phyloP scores from a whole-genome alignment of 2,113 vertebrate genomes.

The Trogon surrucura region DNA sequence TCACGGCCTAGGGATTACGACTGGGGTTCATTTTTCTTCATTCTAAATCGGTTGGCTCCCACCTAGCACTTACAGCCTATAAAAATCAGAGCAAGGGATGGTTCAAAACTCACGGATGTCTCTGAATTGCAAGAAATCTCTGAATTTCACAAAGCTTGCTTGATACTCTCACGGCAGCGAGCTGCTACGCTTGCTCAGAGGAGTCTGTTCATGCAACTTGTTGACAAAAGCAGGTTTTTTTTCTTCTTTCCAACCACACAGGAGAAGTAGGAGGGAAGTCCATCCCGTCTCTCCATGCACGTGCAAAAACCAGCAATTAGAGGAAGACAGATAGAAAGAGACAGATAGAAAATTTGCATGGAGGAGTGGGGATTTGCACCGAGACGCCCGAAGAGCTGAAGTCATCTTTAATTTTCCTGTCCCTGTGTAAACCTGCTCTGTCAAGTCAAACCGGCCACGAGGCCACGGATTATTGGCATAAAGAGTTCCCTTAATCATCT shows the following conservation, averaged over 20 bases:
- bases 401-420: conserved; percentile 29
- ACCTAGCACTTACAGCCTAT: background rate
- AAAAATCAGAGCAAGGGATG: background rate
- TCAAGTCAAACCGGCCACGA: background rate
- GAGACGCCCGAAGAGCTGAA: background rate
- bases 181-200: background rate
- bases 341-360: background rate
- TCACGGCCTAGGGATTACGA: background rate
- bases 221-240: background rate
- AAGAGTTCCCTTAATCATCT: background rate
- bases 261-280: background rate
- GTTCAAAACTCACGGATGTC: background rate
- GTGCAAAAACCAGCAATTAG: background rate
- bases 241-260: background rate
- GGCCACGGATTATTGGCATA: background rate
- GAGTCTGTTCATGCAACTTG: background rate
- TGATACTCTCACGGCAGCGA: rapidly evolving
- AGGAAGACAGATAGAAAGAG: background rate
- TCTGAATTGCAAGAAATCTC: background rate
- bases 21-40: background rate
- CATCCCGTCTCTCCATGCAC: background rate
- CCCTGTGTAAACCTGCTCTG: background rate
- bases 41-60: background rate
- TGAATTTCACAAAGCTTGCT: background rate
- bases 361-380: background rate